A percentile compares a stretch with the other conserved stretches of the same genome.
Evolutionary conservation across 2,888 invertebrate species (phyloP).

Genomic region (Aleiodes alternator): DNA sequence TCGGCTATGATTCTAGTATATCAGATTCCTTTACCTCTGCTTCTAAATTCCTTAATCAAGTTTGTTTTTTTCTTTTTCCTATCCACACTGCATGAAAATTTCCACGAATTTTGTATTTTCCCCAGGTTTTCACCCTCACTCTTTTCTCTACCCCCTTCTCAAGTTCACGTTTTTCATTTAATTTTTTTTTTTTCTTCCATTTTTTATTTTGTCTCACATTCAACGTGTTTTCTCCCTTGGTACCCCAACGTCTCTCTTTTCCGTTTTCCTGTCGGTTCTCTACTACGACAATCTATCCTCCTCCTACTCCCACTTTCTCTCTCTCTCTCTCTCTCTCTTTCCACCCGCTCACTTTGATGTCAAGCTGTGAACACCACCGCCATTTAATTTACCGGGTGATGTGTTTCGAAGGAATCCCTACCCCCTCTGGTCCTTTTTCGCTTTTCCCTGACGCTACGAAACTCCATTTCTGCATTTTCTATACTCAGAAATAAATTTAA

Average conservation of each 20-base stretch:
- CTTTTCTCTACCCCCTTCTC: constrained; percentile 20
- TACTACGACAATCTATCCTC: constrained; percentile 26
- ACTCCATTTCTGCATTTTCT: constrained; percentile 42
- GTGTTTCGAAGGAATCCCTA: constrained; percentile 66
- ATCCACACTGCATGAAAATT: constrained; percentile 61
- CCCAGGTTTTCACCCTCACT: constrained; percentile 39
- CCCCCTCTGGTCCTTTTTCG: constrained; percentile 54
- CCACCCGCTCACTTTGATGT: constrained; percentile 67
- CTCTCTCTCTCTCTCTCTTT: too few relatives aligned
- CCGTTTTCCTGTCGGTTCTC: constrained; percentile 15
- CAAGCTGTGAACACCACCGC: constrained; percentile 67
- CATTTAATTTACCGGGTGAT: constrained; percentile 71
- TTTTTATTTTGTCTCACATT: constrained; percentile 35
- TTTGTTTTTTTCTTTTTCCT: constrained; percentile 60
- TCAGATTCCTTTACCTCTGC: constrained; percentile 68
- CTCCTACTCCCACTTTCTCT: too few relatives aligned
- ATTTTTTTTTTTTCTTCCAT: constrained; percentile 46
- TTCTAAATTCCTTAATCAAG: constrained; percentile 72
- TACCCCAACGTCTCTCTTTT: constrained; percentile 3
- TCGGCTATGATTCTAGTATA: constrained; percentile 19
- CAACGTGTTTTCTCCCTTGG: constrained; percentile 11
- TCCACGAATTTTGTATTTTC: constrained; percentile 61
- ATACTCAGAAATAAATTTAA: background rate
- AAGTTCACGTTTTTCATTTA: constrained; percentile 50
- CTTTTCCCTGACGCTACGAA: constrained; percentile 17